These are phyloP conservation scores for Drosophila kanapiae DNA, from an alignment of 1,140 invertebrate genomes.

Conservation along the genomic window DNA sequence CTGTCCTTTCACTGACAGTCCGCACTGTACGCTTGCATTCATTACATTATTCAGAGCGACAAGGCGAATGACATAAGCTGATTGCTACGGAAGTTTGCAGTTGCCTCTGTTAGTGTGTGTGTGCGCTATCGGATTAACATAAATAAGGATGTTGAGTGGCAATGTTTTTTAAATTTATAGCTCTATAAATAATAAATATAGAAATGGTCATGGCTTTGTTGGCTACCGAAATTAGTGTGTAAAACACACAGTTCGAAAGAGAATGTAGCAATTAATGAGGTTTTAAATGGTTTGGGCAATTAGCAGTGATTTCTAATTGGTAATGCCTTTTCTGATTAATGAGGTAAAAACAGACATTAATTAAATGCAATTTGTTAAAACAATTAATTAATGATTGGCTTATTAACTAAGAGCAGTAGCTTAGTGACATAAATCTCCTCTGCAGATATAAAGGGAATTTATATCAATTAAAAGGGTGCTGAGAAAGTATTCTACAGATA, in stretches of 20 bases:
- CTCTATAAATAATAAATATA: slow-evolving; percentile 22
- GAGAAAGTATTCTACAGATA: not conserved
- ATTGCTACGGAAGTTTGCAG: slow-evolving; percentile 33
- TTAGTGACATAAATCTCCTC: not conserved
- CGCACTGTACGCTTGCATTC: slow-evolving; percentile 54
- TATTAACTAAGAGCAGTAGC: not conserved
- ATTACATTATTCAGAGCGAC: slow-evolving; percentile 63
- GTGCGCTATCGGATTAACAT: slow-evolving; percentile 31
- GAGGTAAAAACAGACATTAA: not conserved
- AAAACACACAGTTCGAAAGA: not conserved
- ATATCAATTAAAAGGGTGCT: not conserved
- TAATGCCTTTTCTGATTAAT: not conserved
- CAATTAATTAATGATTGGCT: not conserved
- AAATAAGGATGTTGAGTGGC: slow-evolving; percentile 25
- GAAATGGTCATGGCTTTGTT: not conserved
- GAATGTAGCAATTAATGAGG: not conserved
- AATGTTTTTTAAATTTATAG: slow-evolving; percentile 38
- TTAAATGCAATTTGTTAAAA: not conserved
- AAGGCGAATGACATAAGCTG: slow-evolving; percentile 36
- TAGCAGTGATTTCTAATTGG: slow-evolving; percentile 4
- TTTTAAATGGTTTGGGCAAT: not conserved
- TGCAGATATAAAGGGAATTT: not conserved
- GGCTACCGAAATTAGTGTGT: slow-evolving; percentile 4
- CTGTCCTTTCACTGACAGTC: slow-evolving; percentile 35
- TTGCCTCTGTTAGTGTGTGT: not conserved